These are phyloP conservation scores for Diploptera punctata DNA, from an alignment of 2,888 invertebrate species.

Conservation along the genomic window DNA sequence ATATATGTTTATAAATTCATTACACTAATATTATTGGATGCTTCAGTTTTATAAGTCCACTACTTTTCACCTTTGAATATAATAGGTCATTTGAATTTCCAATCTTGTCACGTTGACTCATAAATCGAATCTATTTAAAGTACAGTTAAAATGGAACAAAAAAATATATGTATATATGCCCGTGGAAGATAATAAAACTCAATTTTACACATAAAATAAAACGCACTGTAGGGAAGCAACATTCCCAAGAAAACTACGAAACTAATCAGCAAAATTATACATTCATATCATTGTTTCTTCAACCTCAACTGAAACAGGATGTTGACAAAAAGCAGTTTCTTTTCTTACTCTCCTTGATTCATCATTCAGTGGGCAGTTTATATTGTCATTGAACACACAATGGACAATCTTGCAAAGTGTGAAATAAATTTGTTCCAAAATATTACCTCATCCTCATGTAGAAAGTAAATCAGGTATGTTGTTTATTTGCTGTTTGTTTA, in stretches of 20 bases:
- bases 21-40: too few species aligned
- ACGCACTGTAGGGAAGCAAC: neutral
- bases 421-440: constrained; percentile 34
- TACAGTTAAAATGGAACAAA: constrained; percentile 2
- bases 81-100: constrained; percentile 18
- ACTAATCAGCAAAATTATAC: constrained; percentile 8
- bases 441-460: constrained; percentile 14
- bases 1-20: too few species aligned
- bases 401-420: constrained; percentile 30
- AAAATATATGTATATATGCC: constrained; percentile 3
- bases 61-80: constrained; percentile 7
- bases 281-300: constrained; percentile 17
- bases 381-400: constrained; percentile 9
- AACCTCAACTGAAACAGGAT: constrained; percentile 7
- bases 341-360: constrained; percentile 6
- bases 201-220: constrained; percentile 18
- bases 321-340: constrained; percentile 1
- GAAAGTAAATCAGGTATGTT: constrained; percentile 25
- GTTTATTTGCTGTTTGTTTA: neutral
- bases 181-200: constrained; percentile 4
- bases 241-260: neutral
- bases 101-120: constrained; percentile 12
- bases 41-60: neutral
- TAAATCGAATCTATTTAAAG: constrained; percentile 15
- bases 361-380: constrained; percentile 16